These are phyloP conservation scores for rabbit (Oryctolagus cuniculus) DNA, from an alignment of 2,113 vertebrate species.

Conservation along the genomic window mOryCun1.1 NC_091447.1:9896001-9896500, in stretches of 20 bases:
- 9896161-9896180: conserved; percentile 28
- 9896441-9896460: conserved; percentile 19
- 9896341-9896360: not conserved
- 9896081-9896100: conserved; percentile 16
- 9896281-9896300: not conserved
- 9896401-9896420: conserved; percentile 25
- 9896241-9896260: not conserved
- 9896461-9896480: conserved; percentile 3
- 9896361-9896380: conserved; percentile 35
- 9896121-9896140: conserved; percentile 14
- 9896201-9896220: not conserved
- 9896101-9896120: conserved; percentile 61
- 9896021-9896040: not conserved
- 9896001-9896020: not conserved
- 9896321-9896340: not conserved
- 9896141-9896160: not conserved
- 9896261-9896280: not conserved
- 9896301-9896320: not conserved
- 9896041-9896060: not conserved
- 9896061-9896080: not conserved
- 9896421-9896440: conserved; percentile 41
- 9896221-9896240: not conserved
- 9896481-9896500: conserved; percentile 41
- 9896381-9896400: not conserved
- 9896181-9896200: conserved; percentile 31